Percentiles rank a stretch among this genome's conserved stretches.
These are phyloP conservation scores for Neotragus moschatus DNA, from an alignment of 2,113 vertebrate species.

Conservation along the genomic window DNA sequence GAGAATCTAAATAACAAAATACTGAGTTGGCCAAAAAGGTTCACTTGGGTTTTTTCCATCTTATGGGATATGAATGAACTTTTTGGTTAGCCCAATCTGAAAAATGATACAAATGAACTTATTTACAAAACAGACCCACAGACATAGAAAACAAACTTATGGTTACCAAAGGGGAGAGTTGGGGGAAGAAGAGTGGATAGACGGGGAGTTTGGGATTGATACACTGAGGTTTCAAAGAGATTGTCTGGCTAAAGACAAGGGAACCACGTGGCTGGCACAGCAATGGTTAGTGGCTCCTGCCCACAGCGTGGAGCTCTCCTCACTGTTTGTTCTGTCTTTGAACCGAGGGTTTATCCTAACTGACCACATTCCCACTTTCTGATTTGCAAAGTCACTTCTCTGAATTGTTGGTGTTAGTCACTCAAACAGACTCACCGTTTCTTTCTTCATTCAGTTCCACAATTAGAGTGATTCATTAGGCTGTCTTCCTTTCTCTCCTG, in stretches of 20 bases:
- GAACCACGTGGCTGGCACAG: background rate
- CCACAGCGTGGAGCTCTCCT: accelerated
- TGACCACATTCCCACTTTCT: background rate
- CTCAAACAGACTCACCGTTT: background rate
- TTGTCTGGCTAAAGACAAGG: background rate
- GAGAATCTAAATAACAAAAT: background rate
- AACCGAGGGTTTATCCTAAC: background rate
- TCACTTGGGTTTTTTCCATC: background rate
- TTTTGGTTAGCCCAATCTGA: background rate
- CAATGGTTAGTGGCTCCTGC: background rate
- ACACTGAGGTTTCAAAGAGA: background rate
- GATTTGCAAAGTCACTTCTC: slow-evolving; percentile 31
- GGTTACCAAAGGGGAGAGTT: background rate
- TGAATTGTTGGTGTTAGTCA: slow-evolving; percentile 40
- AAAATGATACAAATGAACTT: background rate
- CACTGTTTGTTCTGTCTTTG: background rate
- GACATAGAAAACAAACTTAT: background rate
- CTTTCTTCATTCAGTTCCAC: background rate
- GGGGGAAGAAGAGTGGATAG: no score
- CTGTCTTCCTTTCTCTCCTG: background rate
- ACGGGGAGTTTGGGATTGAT: background rate
- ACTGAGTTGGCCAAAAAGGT: background rate
- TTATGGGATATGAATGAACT: background rate
- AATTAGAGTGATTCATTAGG: slow-evolving; percentile 56
- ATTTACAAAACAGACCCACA: background rate